A percentile compares a stretch with the other conserved stretches of the same genome.
These are phyloP conservation scores for Acromyrmex charruanus DNA, from an alignment of 1,140 invertebrate species.

Conservation along the genomic window DNA sequence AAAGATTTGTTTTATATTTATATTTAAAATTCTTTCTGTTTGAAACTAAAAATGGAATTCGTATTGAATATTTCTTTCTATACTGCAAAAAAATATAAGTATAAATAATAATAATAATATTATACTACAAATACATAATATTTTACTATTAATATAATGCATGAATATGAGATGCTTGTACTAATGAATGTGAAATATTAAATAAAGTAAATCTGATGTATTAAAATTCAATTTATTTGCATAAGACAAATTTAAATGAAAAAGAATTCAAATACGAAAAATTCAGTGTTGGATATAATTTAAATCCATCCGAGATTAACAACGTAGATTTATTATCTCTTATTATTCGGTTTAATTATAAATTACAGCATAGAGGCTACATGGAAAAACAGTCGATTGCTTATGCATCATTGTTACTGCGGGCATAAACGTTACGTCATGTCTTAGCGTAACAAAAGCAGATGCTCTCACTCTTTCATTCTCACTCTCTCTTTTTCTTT, in stretches of 20 bases:
- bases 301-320: background rate
- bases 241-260: background rate
- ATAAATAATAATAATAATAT: background rate
- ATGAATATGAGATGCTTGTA: no score
- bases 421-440: slow-evolving; percentile 32
- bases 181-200: background rate
- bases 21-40: background rate
- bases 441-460: slow-evolving; percentile 30
- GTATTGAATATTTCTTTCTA: background rate
- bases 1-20: background rate
- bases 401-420: slow-evolving; percentile 45
- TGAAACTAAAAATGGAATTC: background rate
- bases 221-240: background rate
- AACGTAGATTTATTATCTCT: background rate
- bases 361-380: background rate
- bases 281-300: background rate
- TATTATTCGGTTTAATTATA: slow-evolving; percentile 15
- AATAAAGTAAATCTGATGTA: background rate
- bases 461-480: slow-evolving; percentile 2
- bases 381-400: background rate
- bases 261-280: background rate
- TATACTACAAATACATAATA: background rate
- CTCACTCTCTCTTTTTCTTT: background rate
- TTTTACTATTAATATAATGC: background rate
- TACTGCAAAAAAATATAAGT: background rate